Base-by-base conservation (phyloP, 2,797 vertebrate species). In the Pygocentrus nattereri region DNA sequence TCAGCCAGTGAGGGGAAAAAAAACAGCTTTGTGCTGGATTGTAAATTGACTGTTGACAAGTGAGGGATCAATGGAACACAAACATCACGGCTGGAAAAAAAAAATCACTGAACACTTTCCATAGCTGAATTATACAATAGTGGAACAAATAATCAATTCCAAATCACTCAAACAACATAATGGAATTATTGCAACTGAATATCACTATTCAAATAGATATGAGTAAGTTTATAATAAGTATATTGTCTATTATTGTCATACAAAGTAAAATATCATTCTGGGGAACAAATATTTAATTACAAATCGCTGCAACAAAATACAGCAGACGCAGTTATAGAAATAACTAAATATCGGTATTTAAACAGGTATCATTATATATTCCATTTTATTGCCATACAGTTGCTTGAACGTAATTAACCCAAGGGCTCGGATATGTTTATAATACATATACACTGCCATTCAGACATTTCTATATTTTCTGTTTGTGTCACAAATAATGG, bases 11-110 rank as follows among this genome's bases (percentile, higher is more conserved):
- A 34, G 58, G 50, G 19, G 30, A 50, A n/a, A 41, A 77, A 25
- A n/a, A n/a, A 38, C 31, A 58, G 19, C 23, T 79, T 64, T 71
- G 54, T 64, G 68, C 68, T 62, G 25, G 72, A 62, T 44, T 82
- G 68, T 54, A 76, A 84, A 80, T 61, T 74, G 47, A 78, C 76
- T 25, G 44, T 79, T 71, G 61, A 76, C 74, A 34, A 52, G 27
- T 82, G 41, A 54, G 25, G 1, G 79, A 47, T 79, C 82, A 27
- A 76, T 59, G 56, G 23, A 75, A 86, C 61, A 65, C 44, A 82
- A 67, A 82, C 61, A 38, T 25, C 44, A 65, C 23, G 1, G 50
- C 27, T 30, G 47, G 49, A 5, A 18, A 72, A 44, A 56, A 34
- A 56, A 56, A 38, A 73, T 38, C 50, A 56, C 30, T 56, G 4